A percentile compares a stretch with the other conserved stretches of the same genome.
Evolutionary conservation across 2,888 invertebrate genomes (phyloP).

Genomic region (Acholoe squamosa): DNA sequence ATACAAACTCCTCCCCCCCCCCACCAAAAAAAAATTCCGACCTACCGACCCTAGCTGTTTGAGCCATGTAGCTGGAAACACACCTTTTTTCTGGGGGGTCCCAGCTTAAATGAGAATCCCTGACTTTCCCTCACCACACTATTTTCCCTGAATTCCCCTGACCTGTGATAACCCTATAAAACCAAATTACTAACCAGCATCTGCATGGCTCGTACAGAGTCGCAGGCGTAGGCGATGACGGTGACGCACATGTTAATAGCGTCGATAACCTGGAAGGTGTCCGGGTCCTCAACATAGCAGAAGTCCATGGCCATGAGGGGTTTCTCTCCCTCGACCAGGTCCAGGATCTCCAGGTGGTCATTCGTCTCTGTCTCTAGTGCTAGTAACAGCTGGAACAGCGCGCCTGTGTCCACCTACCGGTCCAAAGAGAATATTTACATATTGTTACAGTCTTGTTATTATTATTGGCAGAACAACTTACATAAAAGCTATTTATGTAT

Average conservation of each 20-base stretch:
- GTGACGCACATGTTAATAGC: slow-evolving; percentile 99
- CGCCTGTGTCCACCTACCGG: slow-evolving; percentile 74
- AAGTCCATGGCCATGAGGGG: slow-evolving; percentile 90
- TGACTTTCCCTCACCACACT: no score
- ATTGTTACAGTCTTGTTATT: not conserved
- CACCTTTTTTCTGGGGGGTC: no score
- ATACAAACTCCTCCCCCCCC: no score
- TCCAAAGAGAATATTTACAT: not conserved
- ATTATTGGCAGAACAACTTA: no score
- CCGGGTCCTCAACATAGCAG: slow-evolving; percentile 98
- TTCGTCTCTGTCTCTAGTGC: slow-evolving; percentile 92
- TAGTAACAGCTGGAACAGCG: slow-evolving; percentile 92
- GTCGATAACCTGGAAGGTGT: slow-evolving; percentile 97
- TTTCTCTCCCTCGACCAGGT: slow-evolving; percentile 86
- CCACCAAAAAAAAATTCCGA: no score
- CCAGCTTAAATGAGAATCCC: no score
- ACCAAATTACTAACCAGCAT: slow-evolving; percentile 85
- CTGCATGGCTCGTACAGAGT: slow-evolving; percentile 88
- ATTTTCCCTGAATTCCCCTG: no score
- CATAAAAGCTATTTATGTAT: not conserved
- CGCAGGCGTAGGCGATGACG: slow-evolving; percentile 98
- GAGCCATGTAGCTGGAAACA: no score
- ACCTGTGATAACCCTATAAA: no score
- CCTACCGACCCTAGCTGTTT: no score
- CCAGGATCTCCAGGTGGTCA: slow-evolving; percentile 85